Evolutionary conservation across 2,113 vertebrate species (phyloP).

Genomic region (Leptodactylus fuscus): DNA sequence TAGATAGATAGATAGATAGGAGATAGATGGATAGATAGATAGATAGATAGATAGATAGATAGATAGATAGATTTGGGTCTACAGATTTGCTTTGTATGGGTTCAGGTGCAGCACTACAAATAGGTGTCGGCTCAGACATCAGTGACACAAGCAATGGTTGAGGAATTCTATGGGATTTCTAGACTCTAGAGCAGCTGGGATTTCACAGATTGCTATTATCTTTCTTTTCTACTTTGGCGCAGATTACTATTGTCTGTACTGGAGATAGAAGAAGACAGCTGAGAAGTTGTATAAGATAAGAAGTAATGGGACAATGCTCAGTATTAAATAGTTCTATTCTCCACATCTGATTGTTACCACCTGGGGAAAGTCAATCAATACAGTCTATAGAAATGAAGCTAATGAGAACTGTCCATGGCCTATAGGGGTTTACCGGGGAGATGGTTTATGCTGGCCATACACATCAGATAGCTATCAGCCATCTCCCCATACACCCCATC

Average conservation of each 20-base stretch:
- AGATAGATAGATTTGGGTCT: too few species aligned
- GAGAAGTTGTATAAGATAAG: neutral
- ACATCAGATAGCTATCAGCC: too few species aligned
- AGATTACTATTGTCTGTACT: constrained; percentile 21
- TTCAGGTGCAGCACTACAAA: neutral
- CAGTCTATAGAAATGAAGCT: neutral
- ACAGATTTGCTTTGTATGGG: too few species aligned
- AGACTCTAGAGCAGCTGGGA: constrained; percentile 10
- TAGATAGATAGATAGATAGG: too few species aligned
- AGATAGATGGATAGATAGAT: too few species aligned
- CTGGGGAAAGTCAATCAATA: neutral
- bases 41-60: too few species aligned
- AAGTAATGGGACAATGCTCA: neutral
- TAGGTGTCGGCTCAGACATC: neutral
- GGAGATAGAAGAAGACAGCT: neutral
- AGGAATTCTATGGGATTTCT: constrained; percentile 4
- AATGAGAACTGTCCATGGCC: neutral
- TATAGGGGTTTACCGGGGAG: neutral
- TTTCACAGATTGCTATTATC: constrained; percentile 22
- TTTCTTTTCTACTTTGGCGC: neutral
- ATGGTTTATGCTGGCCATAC: neutral
- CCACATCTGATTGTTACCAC: neutral
- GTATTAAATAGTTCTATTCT: neutral
- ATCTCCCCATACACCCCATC: too few species aligned
- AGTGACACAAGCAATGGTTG: neutral